Evolutionary conservation across 2,113 vertebrate species (phyloP).

Genomic region (Oryzias melastigma): DNA sequence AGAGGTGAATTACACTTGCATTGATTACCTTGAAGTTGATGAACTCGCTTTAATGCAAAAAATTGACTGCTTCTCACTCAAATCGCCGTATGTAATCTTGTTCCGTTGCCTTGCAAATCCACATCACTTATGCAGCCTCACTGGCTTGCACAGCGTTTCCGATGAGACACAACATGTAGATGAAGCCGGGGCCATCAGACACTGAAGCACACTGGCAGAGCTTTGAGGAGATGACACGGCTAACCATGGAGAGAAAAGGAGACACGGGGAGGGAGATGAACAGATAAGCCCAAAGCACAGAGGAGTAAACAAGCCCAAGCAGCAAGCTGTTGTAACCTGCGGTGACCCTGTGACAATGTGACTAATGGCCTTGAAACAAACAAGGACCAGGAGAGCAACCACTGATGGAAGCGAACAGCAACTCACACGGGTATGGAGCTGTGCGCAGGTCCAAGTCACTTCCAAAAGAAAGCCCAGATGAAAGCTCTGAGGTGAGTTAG

Average conservation of each 20-base stretch:
- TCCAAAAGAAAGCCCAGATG: constrained; percentile 1
- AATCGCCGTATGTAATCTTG: neutral
- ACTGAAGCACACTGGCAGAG: constrained; percentile 15
- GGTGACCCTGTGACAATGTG: constrained; percentile 54
- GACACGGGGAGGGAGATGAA: constrained; percentile 42
- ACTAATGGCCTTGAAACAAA: constrained; percentile 59
- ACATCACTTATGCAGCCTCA: constrained; percentile 6
- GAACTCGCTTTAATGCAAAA: constrained; percentile 2
- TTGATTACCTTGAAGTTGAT: constrained; percentile 21
- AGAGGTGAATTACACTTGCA: neutral
- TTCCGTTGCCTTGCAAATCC: constrained; percentile 1
- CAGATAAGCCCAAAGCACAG: constrained; percentile 39
- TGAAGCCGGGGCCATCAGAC: constrained; percentile 15
- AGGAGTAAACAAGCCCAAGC: constrained; percentile 47
- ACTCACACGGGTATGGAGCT: constrained; percentile 1
- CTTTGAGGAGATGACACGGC: constrained; percentile 16
- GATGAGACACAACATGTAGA: neutral
- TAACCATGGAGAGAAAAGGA: constrained; percentile 25
- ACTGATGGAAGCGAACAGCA: constrained; percentile 32
- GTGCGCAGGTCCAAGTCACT: neutral
- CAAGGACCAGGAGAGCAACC: constrained; percentile 33
- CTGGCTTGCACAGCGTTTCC: neutral
- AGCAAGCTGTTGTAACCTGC: constrained; percentile 38
- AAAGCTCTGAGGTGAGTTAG: neutral
- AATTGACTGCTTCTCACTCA: constrained; percentile 1